Conservation (phyloP, 2,888 invertebrate species). For the Rhopalosiphum nymphaeae region DNA sequence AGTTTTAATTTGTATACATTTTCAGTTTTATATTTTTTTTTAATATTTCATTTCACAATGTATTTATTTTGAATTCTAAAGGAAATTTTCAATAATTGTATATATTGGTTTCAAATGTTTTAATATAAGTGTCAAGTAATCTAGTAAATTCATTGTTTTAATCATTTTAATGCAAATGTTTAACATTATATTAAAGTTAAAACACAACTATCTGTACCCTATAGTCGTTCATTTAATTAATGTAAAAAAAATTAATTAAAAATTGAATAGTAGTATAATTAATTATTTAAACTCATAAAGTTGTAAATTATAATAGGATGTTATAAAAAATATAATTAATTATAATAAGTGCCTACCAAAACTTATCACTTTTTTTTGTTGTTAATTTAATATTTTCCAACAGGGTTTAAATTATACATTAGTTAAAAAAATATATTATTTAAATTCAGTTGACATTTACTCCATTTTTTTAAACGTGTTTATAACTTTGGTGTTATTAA, state of each 20-base stretch:
- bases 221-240: background rate
- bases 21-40: background rate
- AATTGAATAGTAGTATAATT: background rate
- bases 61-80: background rate
- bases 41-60: background rate
- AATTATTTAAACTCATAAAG: background rate
- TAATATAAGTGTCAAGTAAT: background rate
- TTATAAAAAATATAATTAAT: background rate
- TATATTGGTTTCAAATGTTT: background rate
- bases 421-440: background rate
- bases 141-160: background rate
- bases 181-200: background rate
- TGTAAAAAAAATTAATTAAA: background rate
- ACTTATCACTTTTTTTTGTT: background rate
- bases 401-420: background rate
- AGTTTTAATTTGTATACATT: background rate
- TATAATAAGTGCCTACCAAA: background rate
- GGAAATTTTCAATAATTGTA: background rate
- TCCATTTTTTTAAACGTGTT: background rate
- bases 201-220: background rate
- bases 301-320: background rate
- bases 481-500: background rate
- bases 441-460: background rate
- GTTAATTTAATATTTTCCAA: background rate
- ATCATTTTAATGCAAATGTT: background rate